Conservation (phyloP, 2,797 vertebrate genomes). For the Eulemur albifrons region DNA sequence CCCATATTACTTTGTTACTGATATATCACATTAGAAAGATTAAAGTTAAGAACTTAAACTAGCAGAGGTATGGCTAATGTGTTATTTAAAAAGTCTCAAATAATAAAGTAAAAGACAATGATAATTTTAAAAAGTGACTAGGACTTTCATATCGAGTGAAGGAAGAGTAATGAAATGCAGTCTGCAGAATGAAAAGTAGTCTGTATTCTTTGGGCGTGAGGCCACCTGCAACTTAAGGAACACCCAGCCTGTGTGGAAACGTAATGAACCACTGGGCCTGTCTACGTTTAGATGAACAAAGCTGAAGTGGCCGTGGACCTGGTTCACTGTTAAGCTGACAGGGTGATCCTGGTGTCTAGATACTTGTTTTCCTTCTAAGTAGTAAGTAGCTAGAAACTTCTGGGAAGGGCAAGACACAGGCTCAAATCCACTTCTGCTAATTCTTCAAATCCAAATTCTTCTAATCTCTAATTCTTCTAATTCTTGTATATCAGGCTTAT, state of each 20-base stretch:
- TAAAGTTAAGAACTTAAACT: not conserved
- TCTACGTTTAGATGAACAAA: not conserved
- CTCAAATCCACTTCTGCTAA: not conserved
- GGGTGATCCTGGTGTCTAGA: not conserved
- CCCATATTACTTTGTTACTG: not conserved
- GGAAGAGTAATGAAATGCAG: not conserved
- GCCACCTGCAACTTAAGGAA: not conserved
- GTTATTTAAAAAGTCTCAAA: not conserved
- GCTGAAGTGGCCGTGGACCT: not conserved
- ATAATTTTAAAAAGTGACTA: not conserved
- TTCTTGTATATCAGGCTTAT: not conserved
- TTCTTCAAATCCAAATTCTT: not conserved
- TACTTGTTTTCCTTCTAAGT: not conserved
- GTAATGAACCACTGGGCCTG: too few relatives aligned
- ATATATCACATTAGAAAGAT: not conserved
- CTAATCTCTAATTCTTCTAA: too few relatives aligned
- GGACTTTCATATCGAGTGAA: not conserved
- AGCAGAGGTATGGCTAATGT: not conserved
- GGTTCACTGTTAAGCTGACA: not conserved
- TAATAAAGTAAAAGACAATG: not conserved
- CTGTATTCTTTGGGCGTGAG: not conserved
- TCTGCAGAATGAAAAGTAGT: not conserved
- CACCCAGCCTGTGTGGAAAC: not conserved
- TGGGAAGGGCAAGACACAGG: not conserved
- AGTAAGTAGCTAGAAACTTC: not conserved